Evolutionary conservation across 2,113 vertebrate species (phyloP), one percentile per base, ranked within the genome.

Genomic region (Lagopus leucura): DNA sequence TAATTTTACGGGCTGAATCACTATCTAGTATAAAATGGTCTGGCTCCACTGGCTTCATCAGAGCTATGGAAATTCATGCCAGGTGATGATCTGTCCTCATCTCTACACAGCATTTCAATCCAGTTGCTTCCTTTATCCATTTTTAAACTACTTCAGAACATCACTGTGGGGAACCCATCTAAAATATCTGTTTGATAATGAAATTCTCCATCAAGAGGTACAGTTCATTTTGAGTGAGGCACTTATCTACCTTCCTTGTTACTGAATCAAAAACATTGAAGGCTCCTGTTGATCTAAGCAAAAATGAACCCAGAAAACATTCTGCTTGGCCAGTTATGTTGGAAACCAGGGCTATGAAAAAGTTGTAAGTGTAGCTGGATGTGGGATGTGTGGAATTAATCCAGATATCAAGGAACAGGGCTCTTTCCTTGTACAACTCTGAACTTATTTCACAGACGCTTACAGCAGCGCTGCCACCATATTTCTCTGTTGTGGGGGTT

Each of bases 331-430:
- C 38, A 52, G 55, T 13, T 42, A 20, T 18, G 3, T 8, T 66
- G 54, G 64, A 85, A 82, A 92, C 7, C 2, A 11, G n/a, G 65
- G 34, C 43, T 47, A 4, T 4, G 30, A 30, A 65, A 30, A 65
- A 82, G 27, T 1, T 27, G 34, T 34, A 17, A 28, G 45, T 42
- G 52, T 4, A 72, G 20, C 11, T 77, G 38, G 45, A 42, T 14
- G 3, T 60, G 27, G 47, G 11, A 69, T 45, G 63, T 57, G 20
- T 5, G 12, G 20, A 73, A 58, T 85, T 71, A 58, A 36, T 13
- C 76, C 27, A 38, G n/a, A 22, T 1, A 2, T 38, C 70, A 47
- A 82, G 40, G 27, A 30, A n/a, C 0, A 0, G 7, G 27, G 22
- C 13, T 64, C 9, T 43, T n/a, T 1, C 48, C 76, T 74, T 32